Evolutionary conservation across 1,140 invertebrate species (phyloP).

Genomic region (Drosophila pandora): DNA sequence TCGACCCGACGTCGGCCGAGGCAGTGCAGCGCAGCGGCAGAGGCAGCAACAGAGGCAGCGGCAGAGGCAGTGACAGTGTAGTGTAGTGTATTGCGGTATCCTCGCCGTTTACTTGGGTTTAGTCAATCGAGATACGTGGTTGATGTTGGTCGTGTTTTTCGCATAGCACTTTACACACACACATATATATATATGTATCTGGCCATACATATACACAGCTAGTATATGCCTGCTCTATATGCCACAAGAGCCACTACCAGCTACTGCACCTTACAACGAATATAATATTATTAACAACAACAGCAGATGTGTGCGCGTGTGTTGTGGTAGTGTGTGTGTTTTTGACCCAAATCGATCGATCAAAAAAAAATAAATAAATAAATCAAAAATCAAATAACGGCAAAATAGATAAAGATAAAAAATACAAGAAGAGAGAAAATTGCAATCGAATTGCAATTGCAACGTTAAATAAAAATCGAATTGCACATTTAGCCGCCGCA

Average conservation of each 20-base stretch:
- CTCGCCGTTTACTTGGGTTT: conserved; percentile 83
- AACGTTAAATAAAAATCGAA: neutral
- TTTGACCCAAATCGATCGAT: conserved; percentile 47
- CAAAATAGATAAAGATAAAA: neutral
- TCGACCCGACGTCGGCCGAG: neutral
- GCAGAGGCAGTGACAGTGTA: conserved; percentile 29
- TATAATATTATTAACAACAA: conserved; percentile 43
- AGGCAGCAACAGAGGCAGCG: conserved; percentile 15
- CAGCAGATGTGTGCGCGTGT: conserved; percentile 39
- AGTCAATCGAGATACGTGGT: conserved; percentile 84
- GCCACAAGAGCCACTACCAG: conserved; percentile 12
- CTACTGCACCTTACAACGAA: conserved; percentile 37
- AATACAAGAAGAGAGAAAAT: conserved; percentile 42
- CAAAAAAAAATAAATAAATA: neutral
- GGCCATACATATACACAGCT: conserved; percentile 28
- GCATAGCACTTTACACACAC: conserved; percentile 57
- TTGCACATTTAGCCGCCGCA: conserved; percentile 7
- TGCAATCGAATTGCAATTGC: conserved; percentile 27
- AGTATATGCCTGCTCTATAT: conserved; percentile 18
- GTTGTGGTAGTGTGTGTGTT: conserved; percentile 26
- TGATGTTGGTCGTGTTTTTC: conserved; percentile 84
- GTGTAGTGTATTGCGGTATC: conserved; percentile 81
- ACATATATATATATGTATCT: conserved; percentile 31
- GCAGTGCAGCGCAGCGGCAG: conserved; percentile 7
- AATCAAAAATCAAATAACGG: conserved; percentile 1